Evolutionary conservation across 2,113 vertebrate species (phyloP).

Genomic region (Podocnemis expansa): DNA sequence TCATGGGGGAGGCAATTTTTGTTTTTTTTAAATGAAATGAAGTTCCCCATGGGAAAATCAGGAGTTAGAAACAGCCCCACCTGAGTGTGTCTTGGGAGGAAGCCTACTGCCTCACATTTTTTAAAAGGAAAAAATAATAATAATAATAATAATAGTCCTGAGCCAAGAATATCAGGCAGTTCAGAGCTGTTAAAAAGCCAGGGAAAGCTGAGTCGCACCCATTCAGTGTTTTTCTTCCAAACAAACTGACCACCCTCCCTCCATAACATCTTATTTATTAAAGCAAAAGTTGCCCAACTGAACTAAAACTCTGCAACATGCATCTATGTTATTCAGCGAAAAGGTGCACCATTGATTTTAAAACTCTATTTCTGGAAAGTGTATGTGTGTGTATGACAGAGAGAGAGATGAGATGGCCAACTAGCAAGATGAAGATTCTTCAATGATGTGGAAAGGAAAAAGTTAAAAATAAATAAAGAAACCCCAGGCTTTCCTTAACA

Average conservation of each 20-base stretch:
- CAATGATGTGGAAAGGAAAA: neutral
- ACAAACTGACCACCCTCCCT: constrained; percentile 73
- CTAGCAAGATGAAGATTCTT: neutral
- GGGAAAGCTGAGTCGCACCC: constrained; percentile 78
- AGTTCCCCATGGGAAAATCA: constrained; percentile 70
- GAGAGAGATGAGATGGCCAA: neutral
- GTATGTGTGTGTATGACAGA: neutral
- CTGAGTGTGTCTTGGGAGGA: constrained; percentile 81
- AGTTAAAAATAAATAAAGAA: neutral
- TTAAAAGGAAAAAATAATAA: constrained; percentile 73
- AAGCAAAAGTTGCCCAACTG: constrained; percentile 38
- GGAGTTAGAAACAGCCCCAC: constrained; percentile 73
- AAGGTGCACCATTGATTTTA: neutral
- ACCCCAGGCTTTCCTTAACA: constrained; percentile 37
- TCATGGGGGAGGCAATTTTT: neutral
- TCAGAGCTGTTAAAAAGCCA: constrained; percentile 80
- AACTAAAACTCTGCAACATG: neutral
- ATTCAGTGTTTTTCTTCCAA: constrained; percentile 80
- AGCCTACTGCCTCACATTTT: constrained; percentile 78
- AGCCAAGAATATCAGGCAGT: constrained; percentile 86
- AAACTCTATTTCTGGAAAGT: neutral
- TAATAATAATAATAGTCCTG: constrained; percentile 66
- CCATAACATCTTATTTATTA: constrained; percentile 71
- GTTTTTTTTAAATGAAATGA: constrained; percentile 38
- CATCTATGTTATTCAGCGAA: neutral